A percentile compares a stretch with the other conserved stretches of the same genome.
Evolutionary conservation across 2,888 invertebrate genomes (phyloP).

Genomic region (Pristionchus fissidentatus): DNA sequence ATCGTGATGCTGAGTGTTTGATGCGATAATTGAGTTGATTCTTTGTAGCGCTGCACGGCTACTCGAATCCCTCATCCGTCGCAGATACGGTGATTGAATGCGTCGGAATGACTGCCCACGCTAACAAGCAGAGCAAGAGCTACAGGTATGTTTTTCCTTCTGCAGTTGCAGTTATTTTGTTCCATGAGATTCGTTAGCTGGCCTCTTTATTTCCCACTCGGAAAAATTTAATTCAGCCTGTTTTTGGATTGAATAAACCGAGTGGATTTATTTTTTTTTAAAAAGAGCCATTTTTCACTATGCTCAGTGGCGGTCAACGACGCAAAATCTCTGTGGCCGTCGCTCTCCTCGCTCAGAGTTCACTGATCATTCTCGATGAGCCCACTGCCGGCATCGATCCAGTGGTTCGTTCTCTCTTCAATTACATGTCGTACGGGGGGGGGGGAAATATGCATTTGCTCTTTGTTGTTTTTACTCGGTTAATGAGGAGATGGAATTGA

Average conservation of each 20-base stretch:
- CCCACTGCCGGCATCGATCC: slow-evolving; percentile 79
- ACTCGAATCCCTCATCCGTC: not conserved
- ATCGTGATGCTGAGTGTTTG: too few species aligned
- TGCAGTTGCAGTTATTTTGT: too few species aligned
- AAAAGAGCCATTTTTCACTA: not conserved
- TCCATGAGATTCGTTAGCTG: too few species aligned
- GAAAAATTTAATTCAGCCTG: too few species aligned
- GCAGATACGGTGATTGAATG: slow-evolving; percentile 54
- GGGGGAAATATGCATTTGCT: too few species aligned
- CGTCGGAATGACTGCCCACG: slow-evolving; percentile 66
- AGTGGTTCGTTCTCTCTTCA: slow-evolving; percentile 66
- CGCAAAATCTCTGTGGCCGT: slow-evolving; percentile 87
- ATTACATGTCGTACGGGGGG: too few species aligned
- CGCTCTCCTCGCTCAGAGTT: slow-evolving; percentile 84
- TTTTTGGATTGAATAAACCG: too few species aligned
- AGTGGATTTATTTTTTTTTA: not conserved
- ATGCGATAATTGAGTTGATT: not conserved
- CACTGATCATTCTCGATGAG: slow-evolving; percentile 81
- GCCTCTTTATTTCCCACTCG: too few species aligned
- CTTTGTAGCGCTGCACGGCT: slow-evolving; percentile 23
- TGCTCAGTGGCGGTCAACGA: slow-evolving; percentile 83
- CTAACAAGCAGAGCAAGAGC: slow-evolving; percentile 64
- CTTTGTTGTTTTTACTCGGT: too few species aligned
- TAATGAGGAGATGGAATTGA: too few species aligned
- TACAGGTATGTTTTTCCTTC: slow-evolving; percentile 50